Conservation (phyloP, 2,797 vertebrate genomes). For the Zalophus californianus region DNA sequence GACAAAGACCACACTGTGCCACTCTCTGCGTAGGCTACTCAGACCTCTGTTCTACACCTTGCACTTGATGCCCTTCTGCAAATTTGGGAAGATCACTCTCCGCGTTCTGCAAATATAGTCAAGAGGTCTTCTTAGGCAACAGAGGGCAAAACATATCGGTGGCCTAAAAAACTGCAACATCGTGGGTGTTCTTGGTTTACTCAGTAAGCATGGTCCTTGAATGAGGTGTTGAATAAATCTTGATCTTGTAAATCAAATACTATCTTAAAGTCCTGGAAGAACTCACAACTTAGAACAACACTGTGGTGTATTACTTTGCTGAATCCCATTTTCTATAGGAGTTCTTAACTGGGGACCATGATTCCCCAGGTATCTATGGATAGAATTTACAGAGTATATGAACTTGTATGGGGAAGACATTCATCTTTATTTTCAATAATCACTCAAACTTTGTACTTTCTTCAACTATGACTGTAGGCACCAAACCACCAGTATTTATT, state of each 20-base stretch:
- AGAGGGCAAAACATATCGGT: background rate
- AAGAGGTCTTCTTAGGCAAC: slow-evolving; percentile 36
- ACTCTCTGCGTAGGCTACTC: background rate
- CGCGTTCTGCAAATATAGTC: background rate
- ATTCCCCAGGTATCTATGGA: background rate
- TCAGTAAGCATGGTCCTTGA: background rate
- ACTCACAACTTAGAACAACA: background rate
- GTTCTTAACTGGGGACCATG: background rate
- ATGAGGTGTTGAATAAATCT: slow-evolving; percentile 35
- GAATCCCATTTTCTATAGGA: background rate
- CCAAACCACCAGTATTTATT: background rate
- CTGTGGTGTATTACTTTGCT: background rate
- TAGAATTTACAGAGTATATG: background rate
- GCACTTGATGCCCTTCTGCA: background rate
- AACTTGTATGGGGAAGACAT: background rate
- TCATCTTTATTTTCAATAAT: slow-evolving; percentile 32
- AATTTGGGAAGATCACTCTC: background rate
- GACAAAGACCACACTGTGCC: slow-evolving; percentile 15
- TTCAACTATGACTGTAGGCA: background rate
- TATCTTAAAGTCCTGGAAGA: background rate
- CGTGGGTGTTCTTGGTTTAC: background rate
- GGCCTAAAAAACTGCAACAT: background rate
- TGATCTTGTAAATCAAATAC: slow-evolving; percentile 17
- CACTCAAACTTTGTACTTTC: background rate
- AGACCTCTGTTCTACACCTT: background rate